Percentiles rank a stretch among this genome's conserved stretches.
Evolutionary conservation across 2,113 vertebrate genomes (phyloP).

Genomic region (Pelobates fuscus): DNA sequence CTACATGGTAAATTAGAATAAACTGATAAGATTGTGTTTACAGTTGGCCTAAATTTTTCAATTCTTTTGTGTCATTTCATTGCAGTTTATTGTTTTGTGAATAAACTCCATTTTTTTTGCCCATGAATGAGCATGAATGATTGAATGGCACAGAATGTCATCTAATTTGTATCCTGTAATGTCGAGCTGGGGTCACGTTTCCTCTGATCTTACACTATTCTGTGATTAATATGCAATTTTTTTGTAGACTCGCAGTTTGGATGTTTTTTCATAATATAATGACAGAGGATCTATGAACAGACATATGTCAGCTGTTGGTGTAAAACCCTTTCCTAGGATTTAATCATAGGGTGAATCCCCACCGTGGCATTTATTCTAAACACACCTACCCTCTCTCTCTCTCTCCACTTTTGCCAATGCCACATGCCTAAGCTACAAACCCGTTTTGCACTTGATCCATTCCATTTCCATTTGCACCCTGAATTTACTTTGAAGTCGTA

Average conservation of each 20-base stretch:
- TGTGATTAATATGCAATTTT: background rate
- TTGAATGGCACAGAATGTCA: background rate
- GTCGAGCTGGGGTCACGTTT: background rate
- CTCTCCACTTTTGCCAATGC: constrained; percentile 3
- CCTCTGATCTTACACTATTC: background rate
- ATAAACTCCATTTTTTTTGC: no score
- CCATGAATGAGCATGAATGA: background rate
- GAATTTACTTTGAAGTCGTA: constrained; percentile 49
- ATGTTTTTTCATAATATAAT: constrained; percentile 9
- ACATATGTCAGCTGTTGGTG: constrained; percentile 11
- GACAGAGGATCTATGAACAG: background rate
- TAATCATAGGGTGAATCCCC: constrained; percentile 40
- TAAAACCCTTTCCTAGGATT: constrained; percentile 3
- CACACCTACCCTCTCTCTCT: constrained; percentile 35
- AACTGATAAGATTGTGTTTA: no score
- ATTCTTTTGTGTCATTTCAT: no score
- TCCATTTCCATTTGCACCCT: constrained; percentile 51
- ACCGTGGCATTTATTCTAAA: constrained; percentile 35
- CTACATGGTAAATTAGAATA: no score
- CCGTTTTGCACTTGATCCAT: constrained; percentile 48
- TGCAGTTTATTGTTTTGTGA: no score
- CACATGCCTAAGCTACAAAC: constrained; percentile 43
- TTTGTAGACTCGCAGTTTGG: background rate
- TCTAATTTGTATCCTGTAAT: background rate
- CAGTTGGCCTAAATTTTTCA: no score